Conservation (phyloP, 2,113 vertebrate genomes). For the Vimba vimba region DNA sequence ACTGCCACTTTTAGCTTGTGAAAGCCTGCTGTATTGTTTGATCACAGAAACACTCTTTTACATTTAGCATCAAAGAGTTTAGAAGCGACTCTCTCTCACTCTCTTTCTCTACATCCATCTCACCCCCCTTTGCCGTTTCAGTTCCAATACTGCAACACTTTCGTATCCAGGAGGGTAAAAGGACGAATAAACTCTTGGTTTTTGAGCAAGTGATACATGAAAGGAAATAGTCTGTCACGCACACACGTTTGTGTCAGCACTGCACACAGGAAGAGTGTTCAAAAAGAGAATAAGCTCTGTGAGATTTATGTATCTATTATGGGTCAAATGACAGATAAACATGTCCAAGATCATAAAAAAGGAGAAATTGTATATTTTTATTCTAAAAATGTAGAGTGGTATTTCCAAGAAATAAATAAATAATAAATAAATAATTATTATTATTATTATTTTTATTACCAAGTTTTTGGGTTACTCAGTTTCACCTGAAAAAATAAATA, state of each 20-base stretch:
- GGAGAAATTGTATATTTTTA: background rate
- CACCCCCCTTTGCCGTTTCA: background rate
- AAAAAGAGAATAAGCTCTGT: background rate
- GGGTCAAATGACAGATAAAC: slow-evolving; percentile 2
- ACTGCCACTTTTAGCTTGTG: slow-evolving; percentile 20
- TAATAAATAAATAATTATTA: no score
- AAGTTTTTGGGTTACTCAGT: no score
- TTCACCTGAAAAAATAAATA: no score
- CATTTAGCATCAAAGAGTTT: slow-evolving; percentile 38
- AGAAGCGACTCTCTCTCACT: slow-evolving; percentile 24
- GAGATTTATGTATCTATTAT: background rate
- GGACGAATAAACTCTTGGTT: slow-evolving; percentile 42
- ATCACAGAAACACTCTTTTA: slow-evolving; percentile 49
- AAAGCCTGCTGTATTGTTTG: slow-evolving; percentile 51
- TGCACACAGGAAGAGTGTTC: slow-evolving; percentile 17
- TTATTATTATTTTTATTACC: no score
- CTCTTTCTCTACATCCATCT: background rate
- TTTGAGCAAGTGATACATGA: slow-evolving; percentile 44
- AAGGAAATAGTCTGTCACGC: slow-evolving; percentile 40
- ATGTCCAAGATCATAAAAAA: background rate
- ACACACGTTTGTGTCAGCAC: slow-evolving; percentile 20
- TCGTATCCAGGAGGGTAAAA: slow-evolving; percentile 30
- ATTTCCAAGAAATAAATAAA: no score
- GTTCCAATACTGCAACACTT: slow-evolving; percentile 36
- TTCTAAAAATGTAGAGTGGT: no score